A percentile compares a stretch with the other conserved stretches of the same genome.
phyloP scores from a whole-genome alignment of 2,113 vertebrate species.

The Delphinus delphis region DNA sequence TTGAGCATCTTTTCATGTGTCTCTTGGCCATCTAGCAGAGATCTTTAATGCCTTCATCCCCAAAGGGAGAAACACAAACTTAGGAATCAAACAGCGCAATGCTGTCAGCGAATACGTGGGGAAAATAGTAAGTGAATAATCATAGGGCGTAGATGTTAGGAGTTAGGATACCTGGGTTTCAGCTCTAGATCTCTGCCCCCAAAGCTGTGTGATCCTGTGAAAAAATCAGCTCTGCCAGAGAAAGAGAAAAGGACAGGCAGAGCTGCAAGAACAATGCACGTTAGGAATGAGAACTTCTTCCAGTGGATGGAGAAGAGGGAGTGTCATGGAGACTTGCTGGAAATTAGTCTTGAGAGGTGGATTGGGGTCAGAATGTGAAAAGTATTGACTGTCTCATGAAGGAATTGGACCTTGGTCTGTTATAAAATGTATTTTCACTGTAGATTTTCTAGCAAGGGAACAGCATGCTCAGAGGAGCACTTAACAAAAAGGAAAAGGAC shows the following conservation, averaged over 20 bases:
- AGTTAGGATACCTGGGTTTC: neutral
- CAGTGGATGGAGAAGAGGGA: neutral
- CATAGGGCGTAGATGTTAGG: neutral
- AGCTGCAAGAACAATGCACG: no score
- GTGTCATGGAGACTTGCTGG: neutral
- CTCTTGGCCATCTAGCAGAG: neutral
- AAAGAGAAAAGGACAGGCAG: neutral
- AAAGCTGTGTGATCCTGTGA: neutral
- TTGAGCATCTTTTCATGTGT: neutral
- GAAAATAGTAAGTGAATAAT: neutral
- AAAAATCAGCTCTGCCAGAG: neutral
- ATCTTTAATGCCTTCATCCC: neutral
- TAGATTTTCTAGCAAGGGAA: neutral
- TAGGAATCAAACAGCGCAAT: neutral
- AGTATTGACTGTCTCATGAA: neutral
- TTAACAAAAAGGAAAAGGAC: neutral
- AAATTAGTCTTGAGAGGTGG: neutral
- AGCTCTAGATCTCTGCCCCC: neutral
- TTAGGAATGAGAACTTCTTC: neutral
- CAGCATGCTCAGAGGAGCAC: neutral
- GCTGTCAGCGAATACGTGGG: neutral
- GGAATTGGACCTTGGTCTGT: neutral
- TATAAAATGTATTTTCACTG: neutral
- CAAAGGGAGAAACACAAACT: neutral
- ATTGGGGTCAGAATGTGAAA: neutral